Conservation (phyloP, 2,888 invertebrate species). For the Sinodicranocentrus sp. region DNA sequence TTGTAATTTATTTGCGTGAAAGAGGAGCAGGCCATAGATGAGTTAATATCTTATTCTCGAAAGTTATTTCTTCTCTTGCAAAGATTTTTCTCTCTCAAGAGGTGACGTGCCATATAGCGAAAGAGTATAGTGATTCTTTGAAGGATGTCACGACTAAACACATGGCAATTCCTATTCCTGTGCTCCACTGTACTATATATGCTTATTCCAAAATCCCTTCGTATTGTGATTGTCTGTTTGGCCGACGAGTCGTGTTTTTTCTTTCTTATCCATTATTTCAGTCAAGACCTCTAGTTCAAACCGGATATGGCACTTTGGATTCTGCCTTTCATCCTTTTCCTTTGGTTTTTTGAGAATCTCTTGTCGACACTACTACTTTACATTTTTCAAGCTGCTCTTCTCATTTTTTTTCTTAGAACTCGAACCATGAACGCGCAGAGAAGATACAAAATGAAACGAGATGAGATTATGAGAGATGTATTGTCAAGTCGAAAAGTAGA, state of each 20-base stretch:
- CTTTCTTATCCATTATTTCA: conserved; percentile 1
- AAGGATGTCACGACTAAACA: too few relatives aligned
- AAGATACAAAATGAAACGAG: background rate
- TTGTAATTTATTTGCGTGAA: conserved; percentile 23
- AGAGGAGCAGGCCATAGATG: conserved; percentile 21
- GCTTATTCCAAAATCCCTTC: too few relatives aligned
- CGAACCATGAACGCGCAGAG: background rate
- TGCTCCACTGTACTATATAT: too few relatives aligned
- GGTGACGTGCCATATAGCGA: too few relatives aligned
- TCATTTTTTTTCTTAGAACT: conserved; percentile 24
- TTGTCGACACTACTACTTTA: conserved; percentile 2
- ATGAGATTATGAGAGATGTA: conserved; percentile 27
- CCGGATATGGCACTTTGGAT: conserved; percentile 51
- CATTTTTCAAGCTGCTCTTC: background rate
- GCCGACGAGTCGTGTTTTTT: too few relatives aligned
- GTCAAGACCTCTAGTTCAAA: conserved; percentile 23
- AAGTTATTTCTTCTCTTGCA: too few relatives aligned
- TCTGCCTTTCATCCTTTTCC: conserved; percentile 18
- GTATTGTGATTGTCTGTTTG: too few relatives aligned
- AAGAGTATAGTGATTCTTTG: too few relatives aligned
- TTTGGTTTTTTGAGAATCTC: conserved; percentile 16
- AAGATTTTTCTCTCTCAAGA: too few relatives aligned
- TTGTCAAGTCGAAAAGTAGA: too few relatives aligned
- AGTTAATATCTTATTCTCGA: conserved; percentile 33
- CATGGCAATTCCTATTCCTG: too few relatives aligned